Evolutionary conservation across 2,113 vertebrate genomes (phyloP).

Genomic region (Dendrocopos noguchii): DNA sequence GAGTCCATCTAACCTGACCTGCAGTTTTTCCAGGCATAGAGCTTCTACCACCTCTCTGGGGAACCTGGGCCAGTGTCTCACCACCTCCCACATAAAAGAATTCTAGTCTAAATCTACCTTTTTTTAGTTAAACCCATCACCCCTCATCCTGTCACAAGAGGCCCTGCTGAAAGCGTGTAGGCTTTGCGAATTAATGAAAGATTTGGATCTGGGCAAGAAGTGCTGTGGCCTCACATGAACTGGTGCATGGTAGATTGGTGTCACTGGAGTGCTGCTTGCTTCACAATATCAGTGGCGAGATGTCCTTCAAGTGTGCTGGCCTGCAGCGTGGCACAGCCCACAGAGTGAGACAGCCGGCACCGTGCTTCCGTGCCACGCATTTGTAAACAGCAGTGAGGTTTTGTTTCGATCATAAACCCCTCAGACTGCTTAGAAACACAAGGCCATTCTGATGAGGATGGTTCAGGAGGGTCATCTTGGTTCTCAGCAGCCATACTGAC

Average conservation of each 20-base stretch:
- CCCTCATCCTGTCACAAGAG: too few relatives aligned
- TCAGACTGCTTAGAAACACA: neutral
- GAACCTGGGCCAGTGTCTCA: too few relatives aligned
- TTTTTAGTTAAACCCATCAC: too few relatives aligned
- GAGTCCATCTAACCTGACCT: too few relatives aligned
- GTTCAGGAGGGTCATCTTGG: neutral
- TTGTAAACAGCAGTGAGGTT: neutral
- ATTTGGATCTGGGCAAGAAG: neutral
- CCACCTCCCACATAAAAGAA: too few relatives aligned
- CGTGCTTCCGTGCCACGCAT: neutral
- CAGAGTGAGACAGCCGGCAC: neutral
- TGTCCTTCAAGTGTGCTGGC: neutral
- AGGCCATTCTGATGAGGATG: fast-evolving
- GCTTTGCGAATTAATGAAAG: neutral
- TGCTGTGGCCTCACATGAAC: neutral
- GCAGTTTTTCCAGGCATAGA: too few relatives aligned
- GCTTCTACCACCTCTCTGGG: too few relatives aligned
- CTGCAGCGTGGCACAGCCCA: neutral
- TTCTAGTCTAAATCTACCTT: too few relatives aligned
- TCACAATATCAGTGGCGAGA: fast-evolving
- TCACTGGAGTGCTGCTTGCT: neutral
- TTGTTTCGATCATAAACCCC: neutral
- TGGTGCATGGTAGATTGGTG: neutral
- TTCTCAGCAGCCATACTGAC: neutral
- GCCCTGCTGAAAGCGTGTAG: neutral